phyloP scores from a whole-genome alignment of 2,888 invertebrate species.

The Microctonus aethiopoides region DNA sequence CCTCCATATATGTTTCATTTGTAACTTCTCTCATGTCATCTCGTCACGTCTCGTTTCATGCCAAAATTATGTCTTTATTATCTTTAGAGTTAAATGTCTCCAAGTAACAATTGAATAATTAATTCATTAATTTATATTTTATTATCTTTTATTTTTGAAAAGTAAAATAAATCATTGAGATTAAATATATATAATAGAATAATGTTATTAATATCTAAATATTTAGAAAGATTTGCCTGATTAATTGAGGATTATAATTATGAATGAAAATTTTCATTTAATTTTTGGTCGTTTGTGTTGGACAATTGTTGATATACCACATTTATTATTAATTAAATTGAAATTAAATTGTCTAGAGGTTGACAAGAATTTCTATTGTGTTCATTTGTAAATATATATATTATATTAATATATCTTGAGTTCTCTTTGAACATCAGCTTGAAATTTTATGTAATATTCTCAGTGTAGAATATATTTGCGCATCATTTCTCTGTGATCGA shows the following conservation, averaged over 20 bases:
- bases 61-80: conserved; percentile 7
- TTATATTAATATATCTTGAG: background rate
- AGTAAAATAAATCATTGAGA: background rate
- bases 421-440: background rate
- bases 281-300: no score
- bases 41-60: conserved; percentile 25
- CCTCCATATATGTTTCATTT: conserved; percentile 9
- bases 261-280: no score
- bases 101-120: background rate
- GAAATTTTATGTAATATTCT: background rate
- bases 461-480: background rate
- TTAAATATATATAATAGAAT: background rate
- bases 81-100: conserved; percentile 6
- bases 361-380: background rate
- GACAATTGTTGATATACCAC: no score
- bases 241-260: no score
- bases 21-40: conserved; percentile 12
- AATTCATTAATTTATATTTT: background rate
- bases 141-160: background rate
- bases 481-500: no score
- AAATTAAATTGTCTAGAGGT: background rate
- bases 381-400: background rate
- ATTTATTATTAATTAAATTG: no score
- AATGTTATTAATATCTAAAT: background rate
- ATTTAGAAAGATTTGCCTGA: background rate